A percentile compares a stretch with the other conserved stretches of the same genome.
phyloP scores from a whole-genome alignment of 2,797 vertebrate species.

The Coreius guichenoti region DNA sequence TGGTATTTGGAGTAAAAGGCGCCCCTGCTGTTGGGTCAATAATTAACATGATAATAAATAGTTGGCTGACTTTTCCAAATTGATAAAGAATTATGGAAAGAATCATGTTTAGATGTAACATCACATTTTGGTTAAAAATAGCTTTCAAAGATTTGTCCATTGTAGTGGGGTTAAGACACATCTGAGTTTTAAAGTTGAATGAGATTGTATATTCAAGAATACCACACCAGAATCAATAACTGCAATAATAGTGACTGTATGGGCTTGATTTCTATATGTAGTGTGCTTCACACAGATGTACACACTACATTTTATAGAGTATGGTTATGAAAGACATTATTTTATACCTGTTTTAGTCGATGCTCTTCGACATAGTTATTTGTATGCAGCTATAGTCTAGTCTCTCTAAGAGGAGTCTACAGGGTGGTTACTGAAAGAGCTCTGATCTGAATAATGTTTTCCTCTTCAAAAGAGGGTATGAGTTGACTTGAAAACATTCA shows the following conservation, averaged over 20 bases:
- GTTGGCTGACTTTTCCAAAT: no score
- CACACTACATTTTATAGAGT: conserved; percentile 62
- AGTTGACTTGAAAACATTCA: conserved; percentile 72
- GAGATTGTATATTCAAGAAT: conserved; percentile 47
- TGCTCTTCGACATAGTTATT: conserved; percentile 69
- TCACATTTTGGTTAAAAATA: background rate
- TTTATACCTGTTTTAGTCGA: conserved; percentile 65
- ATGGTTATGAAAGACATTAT: conserved; percentile 67
- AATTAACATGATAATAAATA: no score
- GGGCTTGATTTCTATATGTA: conserved; percentile 50
- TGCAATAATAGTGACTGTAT: conserved; percentile 27
- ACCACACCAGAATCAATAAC: conserved; percentile 43
- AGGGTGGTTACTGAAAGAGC: conserved; percentile 67
- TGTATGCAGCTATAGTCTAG: conserved; percentile 71
- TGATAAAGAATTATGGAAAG: background rate
- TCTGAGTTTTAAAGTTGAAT: conserved; percentile 47
- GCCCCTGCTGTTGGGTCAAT: no score
- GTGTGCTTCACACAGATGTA: conserved; percentile 53
- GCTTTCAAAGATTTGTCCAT: background rate
- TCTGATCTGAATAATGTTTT: conserved; percentile 73
- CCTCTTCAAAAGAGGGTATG: conserved; percentile 71
- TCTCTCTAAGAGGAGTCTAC: conserved; percentile 70
- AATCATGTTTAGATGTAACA: background rate
- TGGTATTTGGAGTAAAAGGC: no score
- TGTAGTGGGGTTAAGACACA: conserved; percentile 2